Conservation (phyloP, 1,140 invertebrate genomes). For the Bilobella aurantiaca region DNA sequence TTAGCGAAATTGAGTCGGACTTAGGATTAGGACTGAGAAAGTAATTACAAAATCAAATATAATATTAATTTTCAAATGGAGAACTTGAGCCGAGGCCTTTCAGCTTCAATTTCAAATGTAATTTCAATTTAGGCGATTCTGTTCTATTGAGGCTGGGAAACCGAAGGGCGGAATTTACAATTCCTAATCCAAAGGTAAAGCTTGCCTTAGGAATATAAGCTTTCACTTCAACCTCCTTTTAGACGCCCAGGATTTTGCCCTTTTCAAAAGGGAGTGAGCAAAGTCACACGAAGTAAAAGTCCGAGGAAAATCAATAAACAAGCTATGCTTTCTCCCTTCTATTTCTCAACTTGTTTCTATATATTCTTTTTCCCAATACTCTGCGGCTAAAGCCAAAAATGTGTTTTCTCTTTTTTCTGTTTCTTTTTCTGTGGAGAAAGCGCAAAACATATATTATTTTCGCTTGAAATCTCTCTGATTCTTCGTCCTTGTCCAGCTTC, state of each 20-base stretch:
- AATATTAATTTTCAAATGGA: neutral
- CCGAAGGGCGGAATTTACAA: neutral
- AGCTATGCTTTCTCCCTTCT: conserved; percentile 1
- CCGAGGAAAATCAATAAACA: conserved; percentile 13
- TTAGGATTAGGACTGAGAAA: neutral
- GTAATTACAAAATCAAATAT: neutral
- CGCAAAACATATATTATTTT: neutral
- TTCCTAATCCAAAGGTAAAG: neutral
- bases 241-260: neutral
- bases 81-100: neutral
- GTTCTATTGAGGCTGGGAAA: neutral
- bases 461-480: neutral
- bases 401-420: neutral
- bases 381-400: neutral
- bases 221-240: neutral
- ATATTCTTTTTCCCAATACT: neutral
- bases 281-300: conserved; percentile 4
- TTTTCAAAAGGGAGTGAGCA: neutral
- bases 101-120: neutral
- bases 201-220: too few relatives aligned
- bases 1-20: neutral
- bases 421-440: neutral
- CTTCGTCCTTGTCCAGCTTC: neutral
- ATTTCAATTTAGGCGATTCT: neutral
- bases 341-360: neutral